Conservation (phyloP, 2,113 vertebrate genomes). For the Tupaia chinensis region DNA sequence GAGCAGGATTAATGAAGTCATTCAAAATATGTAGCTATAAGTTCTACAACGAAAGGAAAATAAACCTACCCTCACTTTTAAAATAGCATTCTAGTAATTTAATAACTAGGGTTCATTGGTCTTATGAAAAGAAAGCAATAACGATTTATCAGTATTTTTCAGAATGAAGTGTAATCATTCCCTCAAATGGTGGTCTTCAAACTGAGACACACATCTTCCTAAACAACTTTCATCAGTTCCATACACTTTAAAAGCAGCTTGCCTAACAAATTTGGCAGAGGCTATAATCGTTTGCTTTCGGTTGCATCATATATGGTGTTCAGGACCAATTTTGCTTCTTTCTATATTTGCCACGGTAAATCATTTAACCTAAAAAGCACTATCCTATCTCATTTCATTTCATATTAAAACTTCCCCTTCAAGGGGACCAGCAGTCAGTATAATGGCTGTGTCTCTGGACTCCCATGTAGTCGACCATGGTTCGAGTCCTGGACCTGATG, state of each 20-base stretch:
- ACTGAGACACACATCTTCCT: not conserved
- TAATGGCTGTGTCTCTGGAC: too few species aligned
- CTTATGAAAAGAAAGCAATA: conserved; percentile 5
- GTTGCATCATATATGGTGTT: not conserved
- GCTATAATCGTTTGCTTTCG: not conserved
- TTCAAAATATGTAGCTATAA: not conserved
- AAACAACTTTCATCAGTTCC: not conserved
- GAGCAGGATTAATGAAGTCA: not conserved
- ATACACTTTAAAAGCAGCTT: too few species aligned
- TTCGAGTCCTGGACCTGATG: too few species aligned
- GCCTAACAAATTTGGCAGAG: not conserved
- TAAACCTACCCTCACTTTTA: not conserved
- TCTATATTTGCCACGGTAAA: not conserved
- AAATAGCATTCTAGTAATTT: not conserved
- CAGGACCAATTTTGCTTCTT: not conserved
- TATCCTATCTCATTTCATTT: not conserved
- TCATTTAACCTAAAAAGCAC: not conserved
- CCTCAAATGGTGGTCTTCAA: not conserved
- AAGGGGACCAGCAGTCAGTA: not conserved
- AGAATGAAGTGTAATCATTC: conserved; percentile 37
- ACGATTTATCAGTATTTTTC: not conserved
- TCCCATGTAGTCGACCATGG: too few species aligned
- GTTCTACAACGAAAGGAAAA: not conserved
- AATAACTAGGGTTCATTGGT: not conserved
- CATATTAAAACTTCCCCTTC: conserved; percentile 4